Percentiles rank a stretch among this genome's conserved stretches.
These are phyloP conservation scores for Podabrus alpinus DNA, from an alignment of 2,888 invertebrate species.

Conservation along the genomic window DNA sequence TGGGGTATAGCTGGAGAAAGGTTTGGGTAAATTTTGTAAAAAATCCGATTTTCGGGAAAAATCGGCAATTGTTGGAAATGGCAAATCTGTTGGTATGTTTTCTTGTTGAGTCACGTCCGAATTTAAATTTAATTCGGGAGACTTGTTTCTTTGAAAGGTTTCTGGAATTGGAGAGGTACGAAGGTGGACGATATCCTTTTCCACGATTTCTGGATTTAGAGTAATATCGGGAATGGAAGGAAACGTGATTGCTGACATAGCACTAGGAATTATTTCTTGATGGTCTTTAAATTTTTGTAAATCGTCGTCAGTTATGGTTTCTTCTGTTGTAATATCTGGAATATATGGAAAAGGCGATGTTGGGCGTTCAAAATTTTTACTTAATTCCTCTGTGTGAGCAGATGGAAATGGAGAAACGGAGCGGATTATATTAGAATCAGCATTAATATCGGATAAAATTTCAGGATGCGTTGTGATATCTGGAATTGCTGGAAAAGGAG, in stretches of 20 bases:
- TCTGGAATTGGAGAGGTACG: slow-evolving; percentile 43
- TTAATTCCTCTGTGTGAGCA: not conserved
- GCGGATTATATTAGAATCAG: not conserved
- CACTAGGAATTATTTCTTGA: slow-evolving; percentile 29
- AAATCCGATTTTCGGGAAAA: slow-evolving; percentile 39
- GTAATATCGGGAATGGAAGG: slow-evolving; percentile 48
- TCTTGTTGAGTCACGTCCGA: not conserved
- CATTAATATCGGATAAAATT: slow-evolving; percentile 10
- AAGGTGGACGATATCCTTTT: slow-evolving; percentile 44
- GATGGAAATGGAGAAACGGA: slow-evolving; percentile 12
- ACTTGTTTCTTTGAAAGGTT: not conserved
- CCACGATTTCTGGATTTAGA: slow-evolving; percentile 46
- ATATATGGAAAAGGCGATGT: slow-evolving; percentile 44
- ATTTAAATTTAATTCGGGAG: not conserved
- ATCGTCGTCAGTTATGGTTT: slow-evolving; percentile 38
- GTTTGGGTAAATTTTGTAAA: slow-evolving; percentile 34
- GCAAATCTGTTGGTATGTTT: slow-evolving; percentile 7
- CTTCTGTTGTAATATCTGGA: slow-evolving; percentile 41
- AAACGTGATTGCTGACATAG: slow-evolving; percentile 43
- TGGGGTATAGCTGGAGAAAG: slow-evolving; percentile 40
- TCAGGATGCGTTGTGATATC: slow-evolving; percentile 41
- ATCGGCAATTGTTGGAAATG: slow-evolving; percentile 47
- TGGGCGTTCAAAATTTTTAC: slow-evolving; percentile 31
- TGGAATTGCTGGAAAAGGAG: slow-evolving; percentile 46
- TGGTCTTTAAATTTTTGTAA: slow-evolving; percentile 33